Evolutionary conservation across 2,888 invertebrate genomes (phyloP), one percentile per base, ranked within the genome.

Genomic region (Pristionchus exspectatus): DNA sequence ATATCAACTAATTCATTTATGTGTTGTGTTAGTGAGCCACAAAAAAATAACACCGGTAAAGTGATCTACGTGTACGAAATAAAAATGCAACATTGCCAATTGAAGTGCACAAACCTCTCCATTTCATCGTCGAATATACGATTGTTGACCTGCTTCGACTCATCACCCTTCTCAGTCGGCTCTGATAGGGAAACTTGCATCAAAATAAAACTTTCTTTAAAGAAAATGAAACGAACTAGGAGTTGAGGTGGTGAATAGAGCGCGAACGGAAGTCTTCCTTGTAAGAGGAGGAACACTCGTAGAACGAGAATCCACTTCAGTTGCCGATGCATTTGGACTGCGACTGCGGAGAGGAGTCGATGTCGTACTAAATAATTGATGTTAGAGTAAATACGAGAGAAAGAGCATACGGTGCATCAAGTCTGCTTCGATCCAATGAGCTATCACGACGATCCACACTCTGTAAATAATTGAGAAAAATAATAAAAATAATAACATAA

Each of bases 291-390:
- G 84, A 56, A 56, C 56, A 84, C 54, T 59, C 18, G 84, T n/a
- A 38, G 84, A n/a, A 30, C 56, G 30, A 84, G 16, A 14, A 50
- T 81, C 81, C 12, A 30, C 16, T 16, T 27, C n/a, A 21, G n/a
- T 2, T 56, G 56, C 24, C 81, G 44, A 14, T 27, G 9, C 30
- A 38, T 30, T 54, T 66, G 27, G 59, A 86, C 86, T 86, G 33
- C 86, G 59, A 86, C 66, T 56, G 54, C 86, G 86, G 9, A 63
- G 59, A 12, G 86, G 86, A 86, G 86, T 86, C 59, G 86, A 86
- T 18, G 86, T 63, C 9, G 44, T 18, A 12, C 66, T 86, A 33
- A 66, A 59, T 3, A 14, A 63, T 56, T 9, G 9, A 33, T 1
- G 3, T 54, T 56, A 9, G n/a, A 84, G 1, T 2, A 14, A n/a